A percentile compares a stretch with the other conserved stretches of the same genome.
Conservation (phyloP, 2,797 vertebrate genomes). For the Coendou prehensilis region DNA sequence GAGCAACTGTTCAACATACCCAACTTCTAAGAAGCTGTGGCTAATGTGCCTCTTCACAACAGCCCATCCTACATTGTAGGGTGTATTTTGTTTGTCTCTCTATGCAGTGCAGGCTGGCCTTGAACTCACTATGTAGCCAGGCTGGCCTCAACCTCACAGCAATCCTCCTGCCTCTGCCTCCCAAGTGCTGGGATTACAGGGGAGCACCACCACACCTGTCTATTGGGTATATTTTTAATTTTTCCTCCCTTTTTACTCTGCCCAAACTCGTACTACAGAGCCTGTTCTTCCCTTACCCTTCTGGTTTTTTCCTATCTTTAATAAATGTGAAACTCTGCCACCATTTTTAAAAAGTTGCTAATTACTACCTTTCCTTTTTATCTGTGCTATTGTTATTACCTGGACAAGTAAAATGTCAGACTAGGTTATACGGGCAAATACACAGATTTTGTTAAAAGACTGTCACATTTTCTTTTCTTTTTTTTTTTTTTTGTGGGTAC, state of each 20-base stretch:
- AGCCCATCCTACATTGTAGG: too few relatives aligned
- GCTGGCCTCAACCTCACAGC: background rate
- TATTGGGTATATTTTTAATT: background rate
- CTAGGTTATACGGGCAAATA: background rate
- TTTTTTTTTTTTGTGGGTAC: too few relatives aligned
- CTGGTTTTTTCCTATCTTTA: background rate
- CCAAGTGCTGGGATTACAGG: background rate
- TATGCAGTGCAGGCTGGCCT: background rate
- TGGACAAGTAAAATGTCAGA: constrained; percentile 29
- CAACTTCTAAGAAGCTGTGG: constrained; percentile 1
- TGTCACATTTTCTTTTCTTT: constrained; percentile 13
- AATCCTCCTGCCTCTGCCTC: background rate
- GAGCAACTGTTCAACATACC: background rate
- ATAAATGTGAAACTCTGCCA: background rate
- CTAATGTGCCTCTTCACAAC: background rate
- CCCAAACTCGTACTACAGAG: background rate
- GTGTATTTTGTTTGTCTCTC: background rate
- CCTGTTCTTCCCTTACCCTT: background rate
- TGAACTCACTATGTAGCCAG: too few relatives aligned
- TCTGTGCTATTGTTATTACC: background rate
- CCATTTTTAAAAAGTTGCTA: background rate
- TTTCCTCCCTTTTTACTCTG: background rate
- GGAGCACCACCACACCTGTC: background rate
- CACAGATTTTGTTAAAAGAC: constrained; percentile 31
- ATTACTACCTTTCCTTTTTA: constrained; percentile 50